phyloP scores from a whole-genome alignment of 2,113 vertebrate species.

The Oryzias celebensis region DNA sequence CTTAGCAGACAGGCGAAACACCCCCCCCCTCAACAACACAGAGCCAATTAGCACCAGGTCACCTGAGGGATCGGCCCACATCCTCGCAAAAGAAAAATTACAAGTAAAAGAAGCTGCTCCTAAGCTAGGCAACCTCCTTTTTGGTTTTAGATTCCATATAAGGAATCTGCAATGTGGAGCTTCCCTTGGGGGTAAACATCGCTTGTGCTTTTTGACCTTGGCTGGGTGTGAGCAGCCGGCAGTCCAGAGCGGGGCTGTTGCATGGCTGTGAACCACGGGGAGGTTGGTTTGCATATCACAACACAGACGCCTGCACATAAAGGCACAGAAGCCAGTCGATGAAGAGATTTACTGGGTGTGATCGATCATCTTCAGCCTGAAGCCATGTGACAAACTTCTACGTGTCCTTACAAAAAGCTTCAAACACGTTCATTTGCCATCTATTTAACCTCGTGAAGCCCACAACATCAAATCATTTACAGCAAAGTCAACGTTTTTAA shows the following conservation, averaged over 20 bases:
- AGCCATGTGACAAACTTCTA: slow-evolving; percentile 64
- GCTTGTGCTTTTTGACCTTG: slow-evolving; percentile 64
- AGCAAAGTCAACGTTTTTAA: slow-evolving; percentile 29
- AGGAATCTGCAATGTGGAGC: slow-evolving; percentile 34
- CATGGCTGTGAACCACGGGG: slow-evolving; percentile 41
- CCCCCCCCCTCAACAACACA: slow-evolving; percentile 51
- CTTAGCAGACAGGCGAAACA: slow-evolving; percentile 46
- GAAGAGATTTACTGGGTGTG: slow-evolving; percentile 56
- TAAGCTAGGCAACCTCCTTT: slow-evolving; percentile 45
- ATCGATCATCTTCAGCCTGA: slow-evolving; percentile 71
- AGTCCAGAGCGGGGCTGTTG: slow-evolving; percentile 3
- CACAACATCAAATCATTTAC: slow-evolving; percentile 19
- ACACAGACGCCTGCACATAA: slow-evolving; percentile 24
- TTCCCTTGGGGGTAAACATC: slow-evolving; percentile 36
- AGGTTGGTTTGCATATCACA: slow-evolving; percentile 41
- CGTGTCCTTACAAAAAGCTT: slow-evolving; percentile 42
- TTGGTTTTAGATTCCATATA: slow-evolving; percentile 41
- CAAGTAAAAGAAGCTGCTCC: slow-evolving; percentile 44
- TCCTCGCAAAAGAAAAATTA: slow-evolving; percentile 48
- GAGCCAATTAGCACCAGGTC: slow-evolving; percentile 72
- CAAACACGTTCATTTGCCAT: slow-evolving; percentile 22
- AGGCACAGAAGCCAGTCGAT: slow-evolving; percentile 47
- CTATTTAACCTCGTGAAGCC: too few species aligned
- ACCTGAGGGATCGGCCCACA: slow-evolving; percentile 44
- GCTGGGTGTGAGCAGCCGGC: slow-evolving; percentile 27